Base-by-base conservation (phyloP, 2,888 invertebrate species). In the Abscondita cerata region DNA sequence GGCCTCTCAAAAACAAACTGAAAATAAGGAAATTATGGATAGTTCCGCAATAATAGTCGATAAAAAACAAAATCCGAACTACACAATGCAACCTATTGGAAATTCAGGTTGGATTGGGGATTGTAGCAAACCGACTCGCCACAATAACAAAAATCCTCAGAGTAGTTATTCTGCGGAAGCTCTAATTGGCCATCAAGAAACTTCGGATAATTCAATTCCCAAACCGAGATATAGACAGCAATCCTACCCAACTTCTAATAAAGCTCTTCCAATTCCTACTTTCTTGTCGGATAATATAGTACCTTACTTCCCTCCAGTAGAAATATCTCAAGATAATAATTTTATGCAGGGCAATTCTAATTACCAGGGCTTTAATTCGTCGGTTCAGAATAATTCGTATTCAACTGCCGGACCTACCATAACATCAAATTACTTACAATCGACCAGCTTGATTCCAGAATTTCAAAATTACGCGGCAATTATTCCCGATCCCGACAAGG, bases 151-250 rank as follows among this genome's bases (percentile, higher is more conserved):
- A 67, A 77, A 71, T 57, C 62, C 70, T 19, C 71, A 77, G 0
- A 79, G 75, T 53, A 80, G 72, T 70, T 81, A 81, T 68, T 79
- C 80, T 1, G 81, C 81, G 0, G 81, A 81, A 68, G 79, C 80
- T 16, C 67, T 81, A 46, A 80, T 81, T 15, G 77, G 79, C 1
- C 76, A 78, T 59, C 77, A 78, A 57, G 67, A 70, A 40, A 67
- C 67, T 36, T 40, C 55, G 36, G 66, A 68, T 13, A 46, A 18
- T n/a, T 47, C 41, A n/a, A 25, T 52, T 16, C 36, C 52, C 11
- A 64, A 59, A n/a, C 63, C 59, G 13, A 40, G 63, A 34, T 64
- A 41, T 38, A 59, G 63, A 13, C 67, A 70, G 34, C 67, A 67
- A 36, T 76, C 74, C 61, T 72, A 71, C 64, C 52, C 60, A 16